These are phyloP conservation scores for Mesorhabditis spiculigera DNA, from an alignment of 2,888 invertebrate genomes.

Conservation along the genomic window DNA sequence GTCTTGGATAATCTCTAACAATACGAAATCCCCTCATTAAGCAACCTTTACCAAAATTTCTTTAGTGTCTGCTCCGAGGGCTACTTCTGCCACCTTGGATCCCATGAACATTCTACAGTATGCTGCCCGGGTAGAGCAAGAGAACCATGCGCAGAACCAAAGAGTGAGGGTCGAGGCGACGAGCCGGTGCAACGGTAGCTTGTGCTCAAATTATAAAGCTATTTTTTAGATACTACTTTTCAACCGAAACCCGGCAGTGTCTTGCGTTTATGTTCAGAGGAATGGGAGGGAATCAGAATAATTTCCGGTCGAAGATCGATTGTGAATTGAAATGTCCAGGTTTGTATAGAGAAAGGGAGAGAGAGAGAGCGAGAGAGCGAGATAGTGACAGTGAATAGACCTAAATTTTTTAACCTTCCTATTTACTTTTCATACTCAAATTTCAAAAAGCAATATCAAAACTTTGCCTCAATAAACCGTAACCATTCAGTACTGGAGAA, in stretches of 20 bases:
- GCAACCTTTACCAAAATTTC: neutral
- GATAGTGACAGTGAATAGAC: no score
- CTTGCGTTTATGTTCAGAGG: neutral
- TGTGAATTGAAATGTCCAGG: neutral
- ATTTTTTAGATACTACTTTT: constrained; percentile 1
- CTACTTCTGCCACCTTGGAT: neutral
- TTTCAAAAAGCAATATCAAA: no score
- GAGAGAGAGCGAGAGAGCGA: no score
- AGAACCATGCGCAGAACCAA: neutral
- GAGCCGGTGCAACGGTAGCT: neutral
- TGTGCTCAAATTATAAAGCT: neutral
- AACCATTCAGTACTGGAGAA: constrained; percentile 20
- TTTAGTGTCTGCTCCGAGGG: constrained; percentile 2
- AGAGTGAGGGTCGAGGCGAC: neutral
- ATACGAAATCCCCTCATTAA: neutral
- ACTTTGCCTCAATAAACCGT: neutral
- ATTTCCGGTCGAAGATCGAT: neutral
- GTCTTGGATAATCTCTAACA: neutral
- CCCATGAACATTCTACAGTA: neutral
- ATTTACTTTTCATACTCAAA: no score
- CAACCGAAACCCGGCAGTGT: neutral
- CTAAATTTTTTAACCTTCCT: no score
- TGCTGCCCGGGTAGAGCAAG: constrained; percentile 3
- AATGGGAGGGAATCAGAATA: neutral
- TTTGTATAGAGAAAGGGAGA: neutral